phyloP scores from a whole-genome alignment of 2,113 vertebrate genomes.

The Zosterops lateralis region DNA sequence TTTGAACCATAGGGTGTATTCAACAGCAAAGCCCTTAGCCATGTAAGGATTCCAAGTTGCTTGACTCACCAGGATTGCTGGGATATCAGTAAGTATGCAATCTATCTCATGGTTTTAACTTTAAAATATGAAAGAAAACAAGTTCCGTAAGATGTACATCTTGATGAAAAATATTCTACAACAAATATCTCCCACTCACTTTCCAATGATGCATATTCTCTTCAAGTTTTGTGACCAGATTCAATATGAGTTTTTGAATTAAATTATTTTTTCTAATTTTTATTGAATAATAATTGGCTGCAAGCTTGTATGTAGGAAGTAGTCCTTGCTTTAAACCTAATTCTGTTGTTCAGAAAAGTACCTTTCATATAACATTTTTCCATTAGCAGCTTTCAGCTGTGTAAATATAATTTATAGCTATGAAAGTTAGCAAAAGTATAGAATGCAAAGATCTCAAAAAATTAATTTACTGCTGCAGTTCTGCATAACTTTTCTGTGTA shows the following conservation, averaged over 20 bases:
- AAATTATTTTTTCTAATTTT: neutral
- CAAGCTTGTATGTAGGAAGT: neutral
- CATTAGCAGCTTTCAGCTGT: neutral
- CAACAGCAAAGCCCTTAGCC: neutral
- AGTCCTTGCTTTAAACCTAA: neutral
- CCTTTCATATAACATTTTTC: neutral
- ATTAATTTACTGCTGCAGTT: neutral
- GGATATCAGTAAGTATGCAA: neutral
- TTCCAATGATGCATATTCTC: neutral
- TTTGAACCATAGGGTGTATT: neutral
- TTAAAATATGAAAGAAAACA: neutral
- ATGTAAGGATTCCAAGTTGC: neutral
- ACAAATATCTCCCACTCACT: neutral
- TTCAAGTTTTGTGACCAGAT: neutral
- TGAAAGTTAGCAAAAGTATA: neutral
- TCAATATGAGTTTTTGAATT: neutral
- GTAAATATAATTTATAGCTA: neutral
- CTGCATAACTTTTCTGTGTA: neutral
- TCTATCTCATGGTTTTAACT: neutral
- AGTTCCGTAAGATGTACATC: neutral
- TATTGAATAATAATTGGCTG: neutral
- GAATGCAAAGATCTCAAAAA: neutral
- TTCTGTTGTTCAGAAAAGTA: neutral
- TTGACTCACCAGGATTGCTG: neutral
- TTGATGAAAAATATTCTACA: neutral